Evolutionary conservation across 1,140 invertebrate species (phyloP).

Genomic region (Leptopilina boulardi): DNA sequence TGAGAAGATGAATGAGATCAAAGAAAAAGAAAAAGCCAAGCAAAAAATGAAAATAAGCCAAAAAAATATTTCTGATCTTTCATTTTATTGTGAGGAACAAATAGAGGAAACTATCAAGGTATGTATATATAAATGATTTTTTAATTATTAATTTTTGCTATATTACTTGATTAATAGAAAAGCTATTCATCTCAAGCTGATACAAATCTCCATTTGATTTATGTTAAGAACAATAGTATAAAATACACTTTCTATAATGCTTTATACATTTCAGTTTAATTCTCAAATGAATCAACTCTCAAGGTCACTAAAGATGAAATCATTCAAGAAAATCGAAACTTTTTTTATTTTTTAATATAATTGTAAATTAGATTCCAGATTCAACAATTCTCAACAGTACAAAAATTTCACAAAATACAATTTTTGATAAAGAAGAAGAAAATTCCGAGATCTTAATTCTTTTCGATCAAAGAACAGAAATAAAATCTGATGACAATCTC

Average conservation of each 20-base stretch:
- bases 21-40: constrained; percentile 36
- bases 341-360: neutral
- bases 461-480: constrained; percentile 1
- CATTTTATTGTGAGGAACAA: neutral
- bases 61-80: constrained; percentile 25
- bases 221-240: neutral
- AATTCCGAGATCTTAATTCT: neutral
- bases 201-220: neutral
- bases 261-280: neutral
- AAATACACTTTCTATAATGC: constrained; percentile 4
- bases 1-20: constrained; percentile 35
- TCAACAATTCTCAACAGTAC: neutral
- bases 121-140: no score
- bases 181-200: neutral
- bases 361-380: neutral
- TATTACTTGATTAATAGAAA: no score
- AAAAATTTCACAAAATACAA: neutral
- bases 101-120: neutral
- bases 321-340: no score
- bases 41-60: neutral
- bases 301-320: neutral
- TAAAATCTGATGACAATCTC: constrained; percentile 1
- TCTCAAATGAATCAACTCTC: neutral
- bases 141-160: no score
- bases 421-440: neutral